A percentile compares a stretch with the other conserved stretches of the same genome.
Evolutionary conservation across 1,140 invertebrate genomes (phyloP).

Genomic region (Trichonephila inaurata): DNA sequence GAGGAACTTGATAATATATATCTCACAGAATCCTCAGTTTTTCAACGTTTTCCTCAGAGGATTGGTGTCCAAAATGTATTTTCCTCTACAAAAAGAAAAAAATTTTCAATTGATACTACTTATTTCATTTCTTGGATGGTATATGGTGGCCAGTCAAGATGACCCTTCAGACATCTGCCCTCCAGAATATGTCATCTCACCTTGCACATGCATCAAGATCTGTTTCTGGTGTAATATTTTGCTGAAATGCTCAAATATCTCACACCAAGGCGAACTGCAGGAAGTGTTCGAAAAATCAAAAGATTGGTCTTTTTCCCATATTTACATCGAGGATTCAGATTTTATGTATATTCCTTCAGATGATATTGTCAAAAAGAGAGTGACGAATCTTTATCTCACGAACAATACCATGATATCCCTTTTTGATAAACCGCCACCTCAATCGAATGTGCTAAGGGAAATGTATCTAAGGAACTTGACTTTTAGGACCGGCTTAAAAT

Average conservation of each 20-base stretch:
- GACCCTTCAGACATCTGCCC: slow-evolving; percentile 2
- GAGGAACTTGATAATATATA: no score
- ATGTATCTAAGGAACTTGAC: background rate
- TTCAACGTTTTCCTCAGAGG: no score
- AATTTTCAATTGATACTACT: background rate
- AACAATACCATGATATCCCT: background rate
- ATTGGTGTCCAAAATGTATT: background rate
- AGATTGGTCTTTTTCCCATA: background rate
- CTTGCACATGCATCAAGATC: background rate
- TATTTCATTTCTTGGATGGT: background rate
- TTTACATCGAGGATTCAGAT: background rate
- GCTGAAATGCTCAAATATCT: background rate
- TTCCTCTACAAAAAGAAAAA: background rate
- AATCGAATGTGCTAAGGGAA: background rate
- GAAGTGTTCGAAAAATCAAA: background rate
- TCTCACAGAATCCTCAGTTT: no score
- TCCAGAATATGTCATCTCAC: background rate
- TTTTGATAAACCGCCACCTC: background rate
- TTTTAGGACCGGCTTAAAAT: background rate
- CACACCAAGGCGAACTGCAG: background rate
- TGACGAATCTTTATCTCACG: background rate
- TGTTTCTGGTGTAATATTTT: background rate
- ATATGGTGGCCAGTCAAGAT: background rate
- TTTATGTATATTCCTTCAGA: slow-evolving; percentile 23
- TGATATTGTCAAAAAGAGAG: background rate